These are phyloP conservation scores for Promerops cafer DNA, from an alignment of 2,113 vertebrate genomes.

Conservation along the genomic window DNA sequence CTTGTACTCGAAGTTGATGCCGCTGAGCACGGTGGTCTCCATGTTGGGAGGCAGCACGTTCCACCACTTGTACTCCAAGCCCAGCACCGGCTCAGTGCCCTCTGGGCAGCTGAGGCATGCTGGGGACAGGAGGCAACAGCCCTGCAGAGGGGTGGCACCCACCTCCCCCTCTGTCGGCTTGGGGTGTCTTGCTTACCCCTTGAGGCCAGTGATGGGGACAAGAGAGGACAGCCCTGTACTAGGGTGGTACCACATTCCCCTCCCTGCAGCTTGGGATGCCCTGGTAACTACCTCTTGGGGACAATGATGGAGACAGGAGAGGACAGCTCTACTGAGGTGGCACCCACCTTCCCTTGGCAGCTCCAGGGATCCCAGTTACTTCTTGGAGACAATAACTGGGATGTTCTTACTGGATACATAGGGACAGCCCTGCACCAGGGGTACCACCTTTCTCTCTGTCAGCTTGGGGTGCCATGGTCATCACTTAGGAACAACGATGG, in stretches of 20 bases:
- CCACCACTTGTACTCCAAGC: slow-evolving; percentile 98
- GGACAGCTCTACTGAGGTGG: neutral
- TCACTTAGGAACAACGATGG: neutral
- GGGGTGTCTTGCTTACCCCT: neutral
- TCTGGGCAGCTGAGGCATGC: slow-evolving; percentile 82
- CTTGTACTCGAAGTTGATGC: slow-evolving; percentile 78
- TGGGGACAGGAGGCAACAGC: slow-evolving; percentile 43
- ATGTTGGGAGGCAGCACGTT: slow-evolving; percentile 89
- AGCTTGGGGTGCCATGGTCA: neutral
- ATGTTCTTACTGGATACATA: neutral
- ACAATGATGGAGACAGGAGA: neutral
- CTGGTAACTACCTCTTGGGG: neutral
- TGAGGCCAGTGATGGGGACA: neutral
- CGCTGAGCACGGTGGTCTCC: slow-evolving; percentile 80
- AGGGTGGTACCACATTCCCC: neutral
- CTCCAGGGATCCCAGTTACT: neutral
- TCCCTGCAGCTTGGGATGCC: neutral
- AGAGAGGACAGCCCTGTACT: neutral
- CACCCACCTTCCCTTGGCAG: neutral
- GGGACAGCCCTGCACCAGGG: neutral
- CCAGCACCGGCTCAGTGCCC: slow-evolving; percentile 83
- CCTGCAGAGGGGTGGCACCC: neutral
- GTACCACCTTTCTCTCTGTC: neutral
- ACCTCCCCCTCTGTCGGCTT: neutral
- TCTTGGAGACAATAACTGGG: neutral